Evolutionary conservation across 2,888 invertebrate genomes (phyloP).

Genomic region (Calameuta filiformis): DNA sequence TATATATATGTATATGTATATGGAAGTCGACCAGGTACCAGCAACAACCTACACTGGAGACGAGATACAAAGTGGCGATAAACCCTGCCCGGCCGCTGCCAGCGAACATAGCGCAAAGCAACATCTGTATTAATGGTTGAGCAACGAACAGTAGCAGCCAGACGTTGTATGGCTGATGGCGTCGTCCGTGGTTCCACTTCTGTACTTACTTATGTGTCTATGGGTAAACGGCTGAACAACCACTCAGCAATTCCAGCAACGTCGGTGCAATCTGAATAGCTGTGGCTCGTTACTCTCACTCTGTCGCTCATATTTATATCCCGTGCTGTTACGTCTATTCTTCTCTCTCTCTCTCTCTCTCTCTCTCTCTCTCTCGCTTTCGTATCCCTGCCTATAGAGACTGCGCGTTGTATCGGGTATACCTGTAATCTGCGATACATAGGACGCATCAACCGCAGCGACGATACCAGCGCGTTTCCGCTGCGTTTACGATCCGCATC

Average conservation of each 20-base stretch:
- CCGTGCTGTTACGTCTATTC: background rate
- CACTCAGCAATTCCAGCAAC: background rate
- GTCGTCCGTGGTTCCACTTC: constrained; percentile 3
- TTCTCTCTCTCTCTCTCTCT: background rate
- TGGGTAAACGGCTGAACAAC: background rate
- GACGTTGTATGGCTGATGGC: constrained; percentile 23
- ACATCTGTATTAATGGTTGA: constrained; percentile 34
- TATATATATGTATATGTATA: background rate
- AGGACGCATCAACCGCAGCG: background rate
- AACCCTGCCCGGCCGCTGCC: constrained; percentile 25
- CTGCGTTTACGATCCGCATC: background rate
- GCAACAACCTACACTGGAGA: constrained; percentile 2
- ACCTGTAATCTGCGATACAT: background rate
- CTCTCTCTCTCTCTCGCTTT: background rate
- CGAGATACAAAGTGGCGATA: constrained; percentile 27
- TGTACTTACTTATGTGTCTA: background rate
- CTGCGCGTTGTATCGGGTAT: background rate
- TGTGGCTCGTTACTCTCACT: background rate
- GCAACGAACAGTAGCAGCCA: constrained; percentile 24
- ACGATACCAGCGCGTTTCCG: background rate
- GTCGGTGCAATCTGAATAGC: background rate
- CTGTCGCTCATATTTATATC: background rate
- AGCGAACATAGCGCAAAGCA: constrained; percentile 20
- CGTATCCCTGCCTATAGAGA: background rate
- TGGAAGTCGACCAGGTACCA: background rate